Evolutionary conservation across 1,140 invertebrate genomes (phyloP), one percentile per base, ranked within the genome.

Genomic region (Frieseomelitta varia): DNA sequence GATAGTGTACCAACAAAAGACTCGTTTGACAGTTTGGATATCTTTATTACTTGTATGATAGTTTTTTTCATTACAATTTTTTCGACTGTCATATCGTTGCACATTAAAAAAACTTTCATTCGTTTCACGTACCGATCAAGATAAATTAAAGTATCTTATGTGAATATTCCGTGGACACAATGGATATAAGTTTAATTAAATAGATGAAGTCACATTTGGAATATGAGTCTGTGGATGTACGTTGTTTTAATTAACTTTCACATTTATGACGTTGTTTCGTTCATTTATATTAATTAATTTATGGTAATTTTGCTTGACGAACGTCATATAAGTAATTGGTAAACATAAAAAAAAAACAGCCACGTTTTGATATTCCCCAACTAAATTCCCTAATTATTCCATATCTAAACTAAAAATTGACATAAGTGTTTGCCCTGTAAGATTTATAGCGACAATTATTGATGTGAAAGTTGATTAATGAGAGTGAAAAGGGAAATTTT

Each of bases 31-130:
- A 12, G 30, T 34, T 27, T 30, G 47, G 82, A 84, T 79, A 84
- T 79, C 68, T 84, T 65, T 63, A 73, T 71, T 63, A 69, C 56
- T 79, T 84, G 27, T 72, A 79, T 65, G 39, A n/a, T 51, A 67
- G 72, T 39, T 65, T 47, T n/a, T 17, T 27, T 14, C 30, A 24
- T 72, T 47, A 56, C 47, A 47, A 47, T 47, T 47, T 47, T 47
- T 19, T 56, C 55, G 19, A 17, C 47, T 19, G 34, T 65, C 21
- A n/a, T 30, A 34, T 51, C 21, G 11, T 14, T 11, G 14, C 1
- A n/a, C 14, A 58, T 75, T 21, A 39, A 1, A 14, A n/a, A 21
- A 63, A 27, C 15, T 10, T 72, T 53, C 4, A 51, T 10, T 21
- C 19, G 30, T 30, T 30, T 30, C 12, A 47, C 12, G 24, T n/a